These are phyloP conservation scores for Climacteris rufus DNA, from an alignment of 2,113 vertebrate species.

Conservation along the genomic window DNA sequence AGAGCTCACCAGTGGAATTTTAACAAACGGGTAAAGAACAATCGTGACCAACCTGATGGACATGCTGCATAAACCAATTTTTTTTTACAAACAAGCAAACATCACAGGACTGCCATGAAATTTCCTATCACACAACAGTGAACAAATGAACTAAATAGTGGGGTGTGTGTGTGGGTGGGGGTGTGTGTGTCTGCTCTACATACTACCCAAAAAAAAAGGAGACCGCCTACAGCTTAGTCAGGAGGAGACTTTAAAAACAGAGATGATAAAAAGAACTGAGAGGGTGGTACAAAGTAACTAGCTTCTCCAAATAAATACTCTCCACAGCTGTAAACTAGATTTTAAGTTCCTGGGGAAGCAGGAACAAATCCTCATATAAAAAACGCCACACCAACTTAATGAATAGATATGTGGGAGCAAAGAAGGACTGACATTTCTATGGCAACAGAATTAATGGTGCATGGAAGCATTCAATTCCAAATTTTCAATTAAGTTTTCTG, in stretches of 20 bases:
- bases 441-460: constrained; percentile 13
- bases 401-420: constrained; percentile 10
- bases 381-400: background rate
- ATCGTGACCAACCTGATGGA: background rate
- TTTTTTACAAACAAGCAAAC: background rate
- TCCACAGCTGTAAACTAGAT: background rate
- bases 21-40: background rate
- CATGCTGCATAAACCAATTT: background rate
- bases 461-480: background rate
- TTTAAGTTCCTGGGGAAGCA: background rate
- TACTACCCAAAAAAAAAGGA: background rate
- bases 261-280: constrained; percentile 5
- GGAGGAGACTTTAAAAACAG: background rate
- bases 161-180: rapidly evolving
- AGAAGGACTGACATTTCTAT: constrained; percentile 31
- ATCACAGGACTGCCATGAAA: background rate
- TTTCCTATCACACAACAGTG: background rate
- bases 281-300: constrained; percentile 16
- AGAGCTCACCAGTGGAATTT: background rate
- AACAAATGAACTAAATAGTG: background rate
- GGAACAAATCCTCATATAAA: constrained; percentile 21
- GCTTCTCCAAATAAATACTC: constrained; percentile 36
- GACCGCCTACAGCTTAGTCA: background rate
- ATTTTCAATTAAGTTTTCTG: constrained; percentile 1
- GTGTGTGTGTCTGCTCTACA: background rate